Conservation (phyloP, 2,797 vertebrate genomes). For the Hybognathus amarus region DNA sequence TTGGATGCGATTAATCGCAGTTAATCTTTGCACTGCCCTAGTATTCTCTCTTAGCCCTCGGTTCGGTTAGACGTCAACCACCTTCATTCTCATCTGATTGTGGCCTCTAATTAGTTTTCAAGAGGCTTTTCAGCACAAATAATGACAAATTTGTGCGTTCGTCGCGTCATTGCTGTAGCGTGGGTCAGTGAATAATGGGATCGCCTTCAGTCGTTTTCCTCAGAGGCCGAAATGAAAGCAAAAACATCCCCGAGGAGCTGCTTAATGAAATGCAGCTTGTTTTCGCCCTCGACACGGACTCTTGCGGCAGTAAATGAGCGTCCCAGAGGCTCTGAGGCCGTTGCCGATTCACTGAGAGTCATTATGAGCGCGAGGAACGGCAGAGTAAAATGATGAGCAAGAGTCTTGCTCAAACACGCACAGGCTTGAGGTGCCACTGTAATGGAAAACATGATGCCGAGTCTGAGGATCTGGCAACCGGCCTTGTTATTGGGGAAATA, state of each 20-base stretch:
- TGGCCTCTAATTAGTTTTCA: conserved; percentile 73
- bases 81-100: conserved; percentile 62
- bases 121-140: conserved; percentile 70
- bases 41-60: conserved; percentile 32
- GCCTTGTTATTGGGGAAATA: conserved; percentile 3
- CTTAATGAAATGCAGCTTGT: conserved; percentile 47
- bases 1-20: too few relatives aligned
- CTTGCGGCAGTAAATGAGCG: background rate
- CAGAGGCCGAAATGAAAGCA: background rate
- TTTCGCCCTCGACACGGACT: background rate
- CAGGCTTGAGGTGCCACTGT: background rate
- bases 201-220: conserved; percentile 11
- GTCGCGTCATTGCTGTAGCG: background rate
- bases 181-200: conserved; percentile 25
- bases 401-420: background rate
- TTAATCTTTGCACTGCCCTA: too few relatives aligned
- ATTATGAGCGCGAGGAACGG: conserved; percentile 1
- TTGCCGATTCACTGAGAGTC: conserved; percentile 25
- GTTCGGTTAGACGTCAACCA: background rate
- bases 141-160: conserved; percentile 69
- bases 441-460: background rate
- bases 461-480: background rate
- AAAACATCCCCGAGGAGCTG: background rate
- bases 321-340: too few relatives aligned
- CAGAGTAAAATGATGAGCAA: background rate